phyloP scores from a whole-genome alignment of 2,113 vertebrate genomes.

The Actenoides lindsayi region DNA sequence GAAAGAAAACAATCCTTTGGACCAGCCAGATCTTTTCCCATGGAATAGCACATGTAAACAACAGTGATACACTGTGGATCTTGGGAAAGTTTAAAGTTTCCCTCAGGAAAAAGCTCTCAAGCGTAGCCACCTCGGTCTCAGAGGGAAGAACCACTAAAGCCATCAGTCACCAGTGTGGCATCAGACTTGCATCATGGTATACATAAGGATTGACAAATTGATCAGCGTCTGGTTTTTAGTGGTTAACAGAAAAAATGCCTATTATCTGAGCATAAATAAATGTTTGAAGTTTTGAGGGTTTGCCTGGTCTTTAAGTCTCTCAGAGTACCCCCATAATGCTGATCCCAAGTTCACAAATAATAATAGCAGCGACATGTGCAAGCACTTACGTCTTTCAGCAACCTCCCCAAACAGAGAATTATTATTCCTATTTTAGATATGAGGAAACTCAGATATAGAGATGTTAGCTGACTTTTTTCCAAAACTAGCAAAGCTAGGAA shows the following conservation, averaged over 20 bases:
- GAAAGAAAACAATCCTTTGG: background rate
- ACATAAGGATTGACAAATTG: background rate
- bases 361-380: background rate
- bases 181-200: fast-evolving
- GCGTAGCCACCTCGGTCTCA: background rate
- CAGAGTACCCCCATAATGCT: background rate
- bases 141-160: background rate
- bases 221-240: background rate
- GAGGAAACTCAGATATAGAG: background rate
- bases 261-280: background rate
- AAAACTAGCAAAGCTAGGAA: background rate
- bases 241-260: background rate
- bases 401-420: background rate
- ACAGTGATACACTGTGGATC: background rate
- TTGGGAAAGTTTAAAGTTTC: background rate
- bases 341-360: background rate
- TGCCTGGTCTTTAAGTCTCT: background rate
- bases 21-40: background rate
- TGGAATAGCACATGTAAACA: background rate
- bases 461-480: background rate
- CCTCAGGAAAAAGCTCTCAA: background rate
- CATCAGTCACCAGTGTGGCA: background rate
- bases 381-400: background rate
- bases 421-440: background rate
- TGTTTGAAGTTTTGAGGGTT: background rate